Percentiles rank a stretch among this genome's conserved stretches.
These are phyloP conservation scores for Channallabes apus DNA, from an alignment of 2,797 vertebrate species.

Conservation along the genomic window DNA sequence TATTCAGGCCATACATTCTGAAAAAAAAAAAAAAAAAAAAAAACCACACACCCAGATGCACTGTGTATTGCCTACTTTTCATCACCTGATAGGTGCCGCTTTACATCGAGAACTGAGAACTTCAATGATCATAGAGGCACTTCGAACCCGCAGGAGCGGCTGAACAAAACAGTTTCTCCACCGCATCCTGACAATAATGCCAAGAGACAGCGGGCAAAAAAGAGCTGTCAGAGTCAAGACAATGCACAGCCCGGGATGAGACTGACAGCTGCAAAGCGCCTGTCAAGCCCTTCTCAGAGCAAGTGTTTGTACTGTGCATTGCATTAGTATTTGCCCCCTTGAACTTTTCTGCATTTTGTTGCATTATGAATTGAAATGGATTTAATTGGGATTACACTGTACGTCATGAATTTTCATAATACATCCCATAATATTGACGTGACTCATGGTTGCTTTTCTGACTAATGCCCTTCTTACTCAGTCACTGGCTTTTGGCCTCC, in stretches of 20 bases:
- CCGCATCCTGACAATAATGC: slow-evolving; percentile 42
- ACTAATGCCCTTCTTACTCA: not conserved
- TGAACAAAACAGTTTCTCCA: slow-evolving; percentile 19
- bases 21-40: not conserved
- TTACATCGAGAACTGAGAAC: slow-evolving; percentile 29
- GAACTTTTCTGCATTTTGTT: not conserved
- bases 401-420: not conserved
- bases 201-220: slow-evolving; percentile 37
- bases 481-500: not conserved
- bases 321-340: not conserved
- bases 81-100: slow-evolving; percentile 29
- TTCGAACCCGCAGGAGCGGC: slow-evolving; percentile 14
- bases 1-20: not conserved
- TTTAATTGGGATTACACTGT: not conserved
- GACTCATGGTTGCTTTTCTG: not conserved
- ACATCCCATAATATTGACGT: not conserved
- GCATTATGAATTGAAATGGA: not conserved
- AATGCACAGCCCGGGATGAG: slow-evolving; percentile 19
- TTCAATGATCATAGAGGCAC: not conserved
- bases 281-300: slow-evolving; percentile 43
- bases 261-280: slow-evolving; percentile 48
- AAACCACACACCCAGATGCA: not conserved
- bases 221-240: slow-evolving; percentile 50
- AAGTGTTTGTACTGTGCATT: not conserved
- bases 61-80: not conserved